Evolutionary conservation across 1,140 invertebrate genomes (phyloP).

Genomic region (Magallana ariakensis): DNA sequence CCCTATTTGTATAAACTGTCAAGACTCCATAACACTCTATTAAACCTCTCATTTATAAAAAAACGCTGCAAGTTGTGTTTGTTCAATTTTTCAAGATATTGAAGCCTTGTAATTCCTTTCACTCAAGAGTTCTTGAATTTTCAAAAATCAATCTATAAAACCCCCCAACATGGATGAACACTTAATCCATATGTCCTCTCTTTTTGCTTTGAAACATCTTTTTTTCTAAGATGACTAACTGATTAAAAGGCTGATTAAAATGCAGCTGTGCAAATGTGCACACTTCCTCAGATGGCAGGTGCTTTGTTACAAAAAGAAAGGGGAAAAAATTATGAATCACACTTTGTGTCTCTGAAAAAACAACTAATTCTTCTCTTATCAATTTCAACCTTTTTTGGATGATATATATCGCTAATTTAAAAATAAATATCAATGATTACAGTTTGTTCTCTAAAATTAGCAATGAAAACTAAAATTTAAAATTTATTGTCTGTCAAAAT

Average conservation of each 20-base stretch:
- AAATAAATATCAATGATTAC: too few species aligned
- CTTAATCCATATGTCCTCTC: background rate
- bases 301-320: background rate
- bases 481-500: too few species aligned
- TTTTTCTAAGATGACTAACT: background rate
- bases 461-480: too few species aligned
- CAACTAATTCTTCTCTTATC: background rate
- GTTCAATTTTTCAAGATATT: conserved; percentile 25
- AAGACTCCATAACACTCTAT: background rate
- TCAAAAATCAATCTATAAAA: background rate
- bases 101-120: conserved; percentile 31
- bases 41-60: conserved; percentile 35
- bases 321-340: background rate
- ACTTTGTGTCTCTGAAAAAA: background rate
- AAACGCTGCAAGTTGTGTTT: background rate
- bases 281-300: background rate
- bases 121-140: conserved; percentile 34
- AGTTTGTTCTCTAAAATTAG: too few species aligned
- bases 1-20: background rate
- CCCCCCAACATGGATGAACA: background rate
- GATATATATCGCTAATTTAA: too few species aligned
- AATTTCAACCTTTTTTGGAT: too few species aligned
- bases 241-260: conserved; percentile 10
- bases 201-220: background rate
- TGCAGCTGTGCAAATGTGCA: conserved; percentile 21